phyloP scores from a whole-genome alignment of 2,888 invertebrate species.

The Anticlea derivata region DNA sequence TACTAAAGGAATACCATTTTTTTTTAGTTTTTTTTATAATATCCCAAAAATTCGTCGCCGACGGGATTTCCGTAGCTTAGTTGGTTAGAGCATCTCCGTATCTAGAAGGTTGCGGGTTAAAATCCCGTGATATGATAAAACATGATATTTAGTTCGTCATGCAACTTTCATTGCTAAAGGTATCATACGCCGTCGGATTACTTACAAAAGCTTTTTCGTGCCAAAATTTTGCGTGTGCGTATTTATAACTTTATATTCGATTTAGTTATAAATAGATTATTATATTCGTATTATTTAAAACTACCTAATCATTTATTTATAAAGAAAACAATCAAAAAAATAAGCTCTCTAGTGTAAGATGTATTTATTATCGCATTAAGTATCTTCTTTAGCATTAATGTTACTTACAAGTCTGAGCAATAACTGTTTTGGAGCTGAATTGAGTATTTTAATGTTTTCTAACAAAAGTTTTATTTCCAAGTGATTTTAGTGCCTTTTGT shows the following conservation, averaged over 20 bases:
- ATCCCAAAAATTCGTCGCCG: too few species aligned
- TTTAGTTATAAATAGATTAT: slow-evolving; percentile 24
- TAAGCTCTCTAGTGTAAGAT: slow-evolving; percentile 68
- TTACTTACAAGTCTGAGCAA: slow-evolving; percentile 2
- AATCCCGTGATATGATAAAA: too few species aligned
- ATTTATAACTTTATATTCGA: slow-evolving; percentile 36
- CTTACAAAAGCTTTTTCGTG: slow-evolving; percentile 46
- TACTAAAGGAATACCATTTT: too few species aligned
- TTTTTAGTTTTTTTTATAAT: too few species aligned
- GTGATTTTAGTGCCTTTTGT: slow-evolving; percentile 18
- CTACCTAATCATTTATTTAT: slow-evolving; percentile 39
- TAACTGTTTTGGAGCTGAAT: neutral
- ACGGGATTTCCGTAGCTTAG: too few species aligned
- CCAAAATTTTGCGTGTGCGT: slow-evolving; percentile 47
- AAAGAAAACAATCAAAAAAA: slow-evolving; percentile 37
- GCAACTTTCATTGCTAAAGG: slow-evolving; percentile 2
- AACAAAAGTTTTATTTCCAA: neutral
- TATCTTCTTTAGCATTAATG: slow-evolving; percentile 17
- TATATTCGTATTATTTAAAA: slow-evolving; percentile 26
- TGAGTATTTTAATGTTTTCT: too few species aligned
- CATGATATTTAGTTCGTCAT: too few species aligned
- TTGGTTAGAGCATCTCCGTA: too few species aligned
- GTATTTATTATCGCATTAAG: slow-evolving; percentile 57
- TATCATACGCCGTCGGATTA: slow-evolving; percentile 6
- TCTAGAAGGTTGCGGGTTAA: too few species aligned